Conservation (phyloP, 2,888 invertebrate genomes). For the Euclidia mi region DNA sequence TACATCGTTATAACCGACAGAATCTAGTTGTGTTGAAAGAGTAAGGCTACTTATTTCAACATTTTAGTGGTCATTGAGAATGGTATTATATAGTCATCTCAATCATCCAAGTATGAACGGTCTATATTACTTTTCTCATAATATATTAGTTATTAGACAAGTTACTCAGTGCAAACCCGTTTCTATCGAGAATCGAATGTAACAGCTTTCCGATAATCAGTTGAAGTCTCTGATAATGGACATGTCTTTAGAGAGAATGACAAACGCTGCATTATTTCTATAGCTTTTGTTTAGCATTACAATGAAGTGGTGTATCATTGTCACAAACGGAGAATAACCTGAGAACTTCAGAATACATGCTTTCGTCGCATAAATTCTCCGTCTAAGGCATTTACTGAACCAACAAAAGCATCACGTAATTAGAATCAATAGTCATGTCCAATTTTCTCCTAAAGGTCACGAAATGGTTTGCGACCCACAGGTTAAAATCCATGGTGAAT, state of each 20-base stretch:
- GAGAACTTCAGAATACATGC: conserved; percentile 28
- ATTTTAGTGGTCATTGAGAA: conserved; percentile 2
- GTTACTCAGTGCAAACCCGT: neutral
- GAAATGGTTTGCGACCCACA: conserved; percentile 65
- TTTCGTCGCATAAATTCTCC: conserved; percentile 23
- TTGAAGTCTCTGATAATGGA: neutral
- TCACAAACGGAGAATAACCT: conserved; percentile 35
- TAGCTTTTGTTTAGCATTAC: conserved; percentile 20
- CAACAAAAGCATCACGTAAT: conserved; percentile 63
- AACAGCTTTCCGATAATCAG: neutral
- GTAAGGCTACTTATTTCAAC: conserved; percentile 11
- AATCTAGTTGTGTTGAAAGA: conserved; percentile 37
- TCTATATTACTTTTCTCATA: neutral
- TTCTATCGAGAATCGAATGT: neutral
- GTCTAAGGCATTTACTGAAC: conserved; percentile 35
- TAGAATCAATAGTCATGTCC: conserved; percentile 71
- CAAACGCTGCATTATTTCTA: conserved; percentile 7
- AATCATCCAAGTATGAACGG: neutral
- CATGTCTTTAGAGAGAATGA: neutral
- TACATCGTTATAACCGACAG: conserved; percentile 50
- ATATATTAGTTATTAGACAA: too few species aligned
- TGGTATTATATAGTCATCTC: neutral
- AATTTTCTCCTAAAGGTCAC: conserved; percentile 71
- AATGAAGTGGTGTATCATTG: conserved; percentile 39
- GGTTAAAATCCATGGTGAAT: conserved; percentile 67